Evolutionary conservation across 2,888 invertebrate species (phyloP).

Genomic region (Dasypogon diadema): DNA sequence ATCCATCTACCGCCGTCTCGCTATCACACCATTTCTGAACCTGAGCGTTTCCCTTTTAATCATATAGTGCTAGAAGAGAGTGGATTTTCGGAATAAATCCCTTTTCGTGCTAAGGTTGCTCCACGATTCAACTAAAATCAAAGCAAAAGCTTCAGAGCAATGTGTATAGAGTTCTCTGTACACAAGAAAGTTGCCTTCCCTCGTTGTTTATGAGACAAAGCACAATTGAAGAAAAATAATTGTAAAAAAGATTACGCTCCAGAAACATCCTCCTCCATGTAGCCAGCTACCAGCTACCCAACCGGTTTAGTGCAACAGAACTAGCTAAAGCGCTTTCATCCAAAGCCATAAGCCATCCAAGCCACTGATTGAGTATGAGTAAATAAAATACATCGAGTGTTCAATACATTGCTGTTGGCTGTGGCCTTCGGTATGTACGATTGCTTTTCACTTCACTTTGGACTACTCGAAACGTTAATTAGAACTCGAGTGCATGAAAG

Average conservation of each 20-base stretch:
- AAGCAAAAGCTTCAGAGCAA: background rate
- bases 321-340: no score
- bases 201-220: background rate
- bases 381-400: no score
- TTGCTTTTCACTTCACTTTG: slow-evolving; percentile 40
- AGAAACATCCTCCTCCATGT: no score
- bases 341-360: no score
- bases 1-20: background rate
- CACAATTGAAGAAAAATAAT: slow-evolving; percentile 48
- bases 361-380: no score
- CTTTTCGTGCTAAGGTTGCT: background rate
- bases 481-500: slow-evolving; percentile 38
- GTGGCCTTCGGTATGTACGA: background rate
- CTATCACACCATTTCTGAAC: no score
- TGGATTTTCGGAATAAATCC: slow-evolving; percentile 16
- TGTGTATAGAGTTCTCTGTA: no score
- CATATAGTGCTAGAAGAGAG: background rate
- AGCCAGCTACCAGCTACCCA: no score
- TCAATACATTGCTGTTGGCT: no score
- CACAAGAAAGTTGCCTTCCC: no score
- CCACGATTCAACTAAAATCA: background rate
- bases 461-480: slow-evolving; percentile 38
- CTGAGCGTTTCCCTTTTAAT: slow-evolving; percentile 7
- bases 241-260: slow-evolving; percentile 6
- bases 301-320: no score